Conservation (phyloP, 2,888 invertebrate species). For the Eurytoma adleriae region DNA sequence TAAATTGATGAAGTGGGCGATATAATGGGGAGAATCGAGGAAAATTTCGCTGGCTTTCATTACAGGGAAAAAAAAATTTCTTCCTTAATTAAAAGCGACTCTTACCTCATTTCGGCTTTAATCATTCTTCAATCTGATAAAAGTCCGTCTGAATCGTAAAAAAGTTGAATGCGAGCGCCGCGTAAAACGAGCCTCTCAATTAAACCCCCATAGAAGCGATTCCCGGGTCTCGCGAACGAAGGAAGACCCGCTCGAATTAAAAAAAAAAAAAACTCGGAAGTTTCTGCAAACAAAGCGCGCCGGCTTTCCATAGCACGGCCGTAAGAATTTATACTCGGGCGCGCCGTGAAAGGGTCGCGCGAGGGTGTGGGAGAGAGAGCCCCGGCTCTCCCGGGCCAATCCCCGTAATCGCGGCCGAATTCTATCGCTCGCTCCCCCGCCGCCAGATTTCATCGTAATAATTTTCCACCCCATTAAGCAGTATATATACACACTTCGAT, state of each 20-base stretch:
- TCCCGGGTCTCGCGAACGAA: neutral
- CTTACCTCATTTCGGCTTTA: neutral
- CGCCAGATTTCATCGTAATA: constrained; percentile 75
- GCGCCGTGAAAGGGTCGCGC: neutral
- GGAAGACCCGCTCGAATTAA: neutral
- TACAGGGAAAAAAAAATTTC: neutral
- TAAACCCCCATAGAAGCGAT: neutral
- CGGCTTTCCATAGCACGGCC: neutral
- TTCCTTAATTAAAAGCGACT: neutral
- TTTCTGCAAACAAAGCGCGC: constrained; percentile 30
- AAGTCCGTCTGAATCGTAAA: neutral
- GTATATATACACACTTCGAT: constrained; percentile 12
- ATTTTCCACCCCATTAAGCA: constrained; percentile 74
- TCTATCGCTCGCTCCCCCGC: constrained; percentile 49
- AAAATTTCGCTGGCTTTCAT: too few relatives aligned
- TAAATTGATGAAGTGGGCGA: too few relatives aligned
- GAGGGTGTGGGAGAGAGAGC: neutral
- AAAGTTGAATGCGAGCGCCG: neutral
- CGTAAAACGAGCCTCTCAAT: constrained; percentile 30
- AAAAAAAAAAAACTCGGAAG: constrained; percentile 16
- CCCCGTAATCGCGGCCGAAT: constrained; percentile 44
- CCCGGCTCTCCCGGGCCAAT: constrained; percentile 5
- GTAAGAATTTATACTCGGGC: constrained; percentile 12
- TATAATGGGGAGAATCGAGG: too few relatives aligned
- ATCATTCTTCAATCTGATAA: neutral